Conservation (phyloP, 92 coral and sea anemone genomes). For the Meandrina meandrites region DNA sequence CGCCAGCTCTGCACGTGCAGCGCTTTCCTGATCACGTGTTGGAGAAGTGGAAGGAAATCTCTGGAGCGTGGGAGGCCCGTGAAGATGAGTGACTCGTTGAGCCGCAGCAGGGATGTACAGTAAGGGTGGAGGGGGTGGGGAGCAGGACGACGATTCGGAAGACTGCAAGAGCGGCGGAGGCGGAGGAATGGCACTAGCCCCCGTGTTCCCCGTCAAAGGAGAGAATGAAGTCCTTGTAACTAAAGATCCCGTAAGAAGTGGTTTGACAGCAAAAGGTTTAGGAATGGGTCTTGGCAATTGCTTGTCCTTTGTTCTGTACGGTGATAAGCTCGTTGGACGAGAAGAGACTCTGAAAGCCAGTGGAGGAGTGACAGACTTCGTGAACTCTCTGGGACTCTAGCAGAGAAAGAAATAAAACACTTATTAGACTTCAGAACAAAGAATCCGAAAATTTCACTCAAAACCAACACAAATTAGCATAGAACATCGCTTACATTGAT, state of each 20-base stretch:
- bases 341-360: slow-evolving; percentile 62
- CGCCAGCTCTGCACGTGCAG: not conserved
- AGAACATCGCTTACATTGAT: not conserved
- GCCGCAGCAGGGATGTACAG: slow-evolving; percentile 92
- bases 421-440: not conserved
- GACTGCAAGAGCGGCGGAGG: slow-evolving; percentile 50
- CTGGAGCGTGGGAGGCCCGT: slow-evolving; percentile 84
- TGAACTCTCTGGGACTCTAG: slow-evolving; percentile 60
- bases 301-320: slow-evolving; percentile 14
- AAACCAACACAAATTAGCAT: not conserved
- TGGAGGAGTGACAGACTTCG: slow-evolving; percentile 75
- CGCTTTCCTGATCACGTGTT: slow-evolving; percentile 32
- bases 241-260: slow-evolving; percentile 38
- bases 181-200: not conserved
- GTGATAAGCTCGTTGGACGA: slow-evolving; percentile 46
- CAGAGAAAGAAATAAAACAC: not conserved
- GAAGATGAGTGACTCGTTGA: slow-evolving; percentile 83
- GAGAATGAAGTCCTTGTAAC: slow-evolving; percentile 10
- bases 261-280: slow-evolving; percentile 52
- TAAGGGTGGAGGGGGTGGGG: slow-evolving; percentile 74
- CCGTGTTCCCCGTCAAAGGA: not conserved
- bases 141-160: slow-evolving; percentile 42
- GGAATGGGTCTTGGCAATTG: slow-evolving; percentile 63
- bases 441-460: not conserved
- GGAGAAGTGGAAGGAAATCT: slow-evolving; percentile 55